Conservation (phyloP, 2,888 invertebrate species). For the Lasioglossum leucozonium region DNA sequence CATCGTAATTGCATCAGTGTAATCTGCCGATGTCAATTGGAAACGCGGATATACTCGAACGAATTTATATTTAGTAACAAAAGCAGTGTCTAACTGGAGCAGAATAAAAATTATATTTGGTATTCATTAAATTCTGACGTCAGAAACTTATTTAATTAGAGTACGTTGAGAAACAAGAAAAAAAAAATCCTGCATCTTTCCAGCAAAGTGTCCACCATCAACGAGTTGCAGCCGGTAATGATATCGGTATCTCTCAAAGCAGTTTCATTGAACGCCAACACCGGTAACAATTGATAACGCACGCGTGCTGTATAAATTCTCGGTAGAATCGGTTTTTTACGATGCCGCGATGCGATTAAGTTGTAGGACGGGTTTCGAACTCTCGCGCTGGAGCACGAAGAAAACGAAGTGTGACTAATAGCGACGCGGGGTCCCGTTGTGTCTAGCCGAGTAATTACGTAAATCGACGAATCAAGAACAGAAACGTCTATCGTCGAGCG, state of each 20-base stretch:
- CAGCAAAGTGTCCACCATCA: neutral
- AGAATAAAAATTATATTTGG: too few species aligned
- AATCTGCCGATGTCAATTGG: neutral
- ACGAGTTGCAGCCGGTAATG: neutral
- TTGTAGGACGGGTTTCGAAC: constrained; percentile 17
- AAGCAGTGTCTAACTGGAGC: neutral
- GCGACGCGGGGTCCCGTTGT: neutral
- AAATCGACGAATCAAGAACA: constrained; percentile 2
- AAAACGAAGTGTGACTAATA: constrained; percentile 24
- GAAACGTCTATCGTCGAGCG: neutral
- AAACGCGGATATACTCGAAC: neutral
- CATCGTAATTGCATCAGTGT: neutral
- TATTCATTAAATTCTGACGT: too few species aligned
- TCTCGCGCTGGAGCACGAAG: neutral
- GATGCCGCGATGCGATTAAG: constrained; percentile 10
- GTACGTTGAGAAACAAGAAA: too few species aligned
- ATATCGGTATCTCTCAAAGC: neutral
- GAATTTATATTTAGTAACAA: neutral
- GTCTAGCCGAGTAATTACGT: neutral
- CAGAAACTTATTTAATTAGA: neutral
- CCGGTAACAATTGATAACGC: neutral
- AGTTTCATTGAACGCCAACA: neutral
- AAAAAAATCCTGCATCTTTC: too few species aligned
- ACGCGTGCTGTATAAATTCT: neutral
- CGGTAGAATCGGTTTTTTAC: neutral